Conservation (phyloP, 2,113 vertebrate species). For the Loxodonta africana region DNA sequence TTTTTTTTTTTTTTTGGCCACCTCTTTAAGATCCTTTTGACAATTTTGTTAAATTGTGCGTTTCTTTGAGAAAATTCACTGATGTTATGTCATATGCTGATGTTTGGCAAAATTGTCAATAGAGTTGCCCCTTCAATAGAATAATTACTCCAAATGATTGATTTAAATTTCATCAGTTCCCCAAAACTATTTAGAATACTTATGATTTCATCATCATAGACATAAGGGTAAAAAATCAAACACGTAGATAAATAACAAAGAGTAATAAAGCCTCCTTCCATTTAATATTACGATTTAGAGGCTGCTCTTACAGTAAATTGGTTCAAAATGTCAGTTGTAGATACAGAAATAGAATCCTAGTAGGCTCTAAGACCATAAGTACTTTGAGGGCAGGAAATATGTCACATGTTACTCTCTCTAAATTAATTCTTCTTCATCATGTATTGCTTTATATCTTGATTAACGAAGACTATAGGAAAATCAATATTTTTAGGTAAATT, state of each 20-base stretch:
- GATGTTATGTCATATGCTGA: background rate
- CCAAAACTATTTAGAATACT: conserved; percentile 31
- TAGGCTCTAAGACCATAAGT: background rate
- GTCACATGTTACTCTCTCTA: background rate
- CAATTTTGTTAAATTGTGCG: background rate
- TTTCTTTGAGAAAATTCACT: background rate
- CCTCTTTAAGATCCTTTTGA: conserved; percentile 45
- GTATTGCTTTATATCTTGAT: background rate
- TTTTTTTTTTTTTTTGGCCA: too few relatives aligned
- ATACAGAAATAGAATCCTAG: background rate
- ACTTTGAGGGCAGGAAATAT: background rate
- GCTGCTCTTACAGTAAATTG: background rate
- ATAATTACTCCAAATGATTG: conserved; percentile 40
- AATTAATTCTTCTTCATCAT: background rate
- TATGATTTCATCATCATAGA: background rate
- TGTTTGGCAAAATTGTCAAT: conserved; percentile 41
- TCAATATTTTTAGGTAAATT: background rate
- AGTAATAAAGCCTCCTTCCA: background rate
- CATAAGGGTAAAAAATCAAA: background rate
- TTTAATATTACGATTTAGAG: background rate
- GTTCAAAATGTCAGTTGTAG: background rate
- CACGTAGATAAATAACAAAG: background rate
- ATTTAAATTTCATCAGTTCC: background rate
- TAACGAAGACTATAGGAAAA: conserved; percentile 31
- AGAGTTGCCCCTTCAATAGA: background rate